Conservation (phyloP, 2,797 vertebrate species). For the Acanthurus tractus region DNA sequence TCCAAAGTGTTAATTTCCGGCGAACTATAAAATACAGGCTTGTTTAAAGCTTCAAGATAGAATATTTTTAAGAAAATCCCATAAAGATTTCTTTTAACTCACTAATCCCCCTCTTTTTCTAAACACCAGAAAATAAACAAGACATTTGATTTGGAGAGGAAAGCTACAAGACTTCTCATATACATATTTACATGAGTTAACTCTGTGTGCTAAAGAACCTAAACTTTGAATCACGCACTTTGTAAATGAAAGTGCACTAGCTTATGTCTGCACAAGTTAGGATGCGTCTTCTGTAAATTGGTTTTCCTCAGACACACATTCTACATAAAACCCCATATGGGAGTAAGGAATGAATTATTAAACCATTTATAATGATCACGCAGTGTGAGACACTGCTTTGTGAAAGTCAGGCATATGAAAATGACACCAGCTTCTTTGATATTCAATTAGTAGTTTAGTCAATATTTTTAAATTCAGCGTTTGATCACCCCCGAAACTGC, state of each 20-base stretch:
- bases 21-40: not conserved
- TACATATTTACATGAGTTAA: slow-evolving; percentile 16
- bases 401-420: slow-evolving; percentile 58
- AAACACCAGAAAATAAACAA: not conserved
- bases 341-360: slow-evolving; percentile 69
- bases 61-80: not conserved
- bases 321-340: slow-evolving; percentile 56
- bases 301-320: slow-evolving; percentile 45
- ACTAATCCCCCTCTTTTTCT: slow-evolving; percentile 19
- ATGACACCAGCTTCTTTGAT: slow-evolving; percentile 48
- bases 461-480: slow-evolving; percentile 62
- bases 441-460: slow-evolving; percentile 64
- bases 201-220: slow-evolving; percentile 1
- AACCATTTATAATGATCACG: slow-evolving; percentile 60
- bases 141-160: slow-evolving; percentile 3
- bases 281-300: slow-evolving; percentile 43
- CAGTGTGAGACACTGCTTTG: slow-evolving; percentile 49
- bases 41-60: not conserved
- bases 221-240: slow-evolving; percentile 27
- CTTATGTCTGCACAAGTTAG: slow-evolving; percentile 33
- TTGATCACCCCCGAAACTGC: slow-evolving; percentile 61
- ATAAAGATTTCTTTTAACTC: not conserved
- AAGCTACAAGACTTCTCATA: not conserved
- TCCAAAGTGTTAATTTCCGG: slow-evolving; percentile 18
- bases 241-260: slow-evolving; percentile 4